A percentile compares a stretch with the other conserved stretches of the same genome.
Evolutionary conservation across 2,888 invertebrate genomes (phyloP).

Genomic region (Apamea epomidion): DNA sequence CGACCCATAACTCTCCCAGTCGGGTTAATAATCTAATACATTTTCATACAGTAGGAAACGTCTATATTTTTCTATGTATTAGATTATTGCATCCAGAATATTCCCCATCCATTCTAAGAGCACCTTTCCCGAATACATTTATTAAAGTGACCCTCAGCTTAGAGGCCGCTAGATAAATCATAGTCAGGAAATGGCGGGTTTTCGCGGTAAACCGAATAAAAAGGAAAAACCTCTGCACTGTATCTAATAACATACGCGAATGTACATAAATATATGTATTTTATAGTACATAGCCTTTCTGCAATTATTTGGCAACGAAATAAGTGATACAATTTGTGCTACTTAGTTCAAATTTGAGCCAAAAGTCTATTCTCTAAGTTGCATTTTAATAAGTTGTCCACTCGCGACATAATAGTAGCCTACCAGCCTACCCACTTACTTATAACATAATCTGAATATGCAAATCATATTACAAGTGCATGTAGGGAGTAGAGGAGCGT

Average conservation of each 20-base stretch:
- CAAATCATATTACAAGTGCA: constrained; percentile 27
- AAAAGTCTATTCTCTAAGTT: constrained; percentile 5
- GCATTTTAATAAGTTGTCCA: neutral
- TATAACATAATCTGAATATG: constrained; percentile 27
- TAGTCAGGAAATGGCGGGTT: constrained; percentile 87
- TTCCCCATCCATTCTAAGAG: constrained; percentile 83
- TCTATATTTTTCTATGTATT: constrained; percentile 78
- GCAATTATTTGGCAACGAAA: neutral
- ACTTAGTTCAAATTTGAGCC: neutral
- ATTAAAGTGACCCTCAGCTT: constrained; percentile 89
- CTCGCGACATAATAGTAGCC: neutral
- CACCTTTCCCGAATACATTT: constrained; percentile 89
- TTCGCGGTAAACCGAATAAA: constrained; percentile 84
- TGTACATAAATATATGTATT: constrained; percentile 14
- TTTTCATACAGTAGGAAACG: constrained; percentile 67
- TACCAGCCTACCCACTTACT: neutral
- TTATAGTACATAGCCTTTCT: neutral
- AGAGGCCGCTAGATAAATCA: constrained; percentile 88
- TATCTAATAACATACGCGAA: constrained; percentile 68
- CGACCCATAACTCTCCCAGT: constrained; percentile 48
- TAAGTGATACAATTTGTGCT: neutral
- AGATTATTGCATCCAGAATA: constrained; percentile 85
- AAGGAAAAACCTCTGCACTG: constrained; percentile 78
- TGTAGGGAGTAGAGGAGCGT: neutral
- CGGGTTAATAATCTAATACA: constrained; percentile 61